These are phyloP conservation scores for Agrotis puta DNA, from an alignment of 2,888 invertebrate genomes.

Conservation along the genomic window DNA sequence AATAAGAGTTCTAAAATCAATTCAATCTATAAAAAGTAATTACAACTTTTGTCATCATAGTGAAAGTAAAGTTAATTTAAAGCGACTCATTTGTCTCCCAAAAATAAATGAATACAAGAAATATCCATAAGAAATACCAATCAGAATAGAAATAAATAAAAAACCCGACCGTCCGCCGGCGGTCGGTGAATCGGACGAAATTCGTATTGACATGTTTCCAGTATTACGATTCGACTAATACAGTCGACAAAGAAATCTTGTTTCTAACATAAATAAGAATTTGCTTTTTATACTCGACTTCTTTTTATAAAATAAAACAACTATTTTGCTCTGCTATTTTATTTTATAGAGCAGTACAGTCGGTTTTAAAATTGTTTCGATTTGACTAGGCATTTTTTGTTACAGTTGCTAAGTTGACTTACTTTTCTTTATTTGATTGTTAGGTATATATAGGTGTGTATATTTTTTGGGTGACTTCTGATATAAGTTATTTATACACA, in stretches of 20 bases:
- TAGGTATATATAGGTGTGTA: neutral
- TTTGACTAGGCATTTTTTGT: slow-evolving; percentile 24
- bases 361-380: slow-evolving; percentile 46
- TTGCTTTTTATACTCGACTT: slow-evolving; percentile 70
- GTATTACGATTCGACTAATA: slow-evolving; percentile 86
- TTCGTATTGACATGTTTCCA: slow-evolving; percentile 89
- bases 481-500: no score
- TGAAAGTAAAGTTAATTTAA: slow-evolving; percentile 60
- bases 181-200: slow-evolving; percentile 79
- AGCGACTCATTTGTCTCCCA: slow-evolving; percentile 40
- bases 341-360: slow-evolving; percentile 36
- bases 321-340: slow-evolving; percentile 39
- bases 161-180: slow-evolving; percentile 66
- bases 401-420: neutral
- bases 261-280: slow-evolving; percentile 77
- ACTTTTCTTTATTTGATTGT: slow-evolving; percentile 5
- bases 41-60: slow-evolving; percentile 28
- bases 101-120: slow-evolving; percentile 58
- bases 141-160: slow-evolving; percentile 52
- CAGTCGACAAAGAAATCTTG: slow-evolving; percentile 79
- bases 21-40: slow-evolving; percentile 25
- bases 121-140: slow-evolving; percentile 59
- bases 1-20: slow-evolving; percentile 17
- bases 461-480: no score
- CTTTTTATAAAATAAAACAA: slow-evolving; percentile 59